Evolutionary conservation across 1,140 invertebrate genomes (phyloP).

Genomic region (Nebria ingens): DNA sequence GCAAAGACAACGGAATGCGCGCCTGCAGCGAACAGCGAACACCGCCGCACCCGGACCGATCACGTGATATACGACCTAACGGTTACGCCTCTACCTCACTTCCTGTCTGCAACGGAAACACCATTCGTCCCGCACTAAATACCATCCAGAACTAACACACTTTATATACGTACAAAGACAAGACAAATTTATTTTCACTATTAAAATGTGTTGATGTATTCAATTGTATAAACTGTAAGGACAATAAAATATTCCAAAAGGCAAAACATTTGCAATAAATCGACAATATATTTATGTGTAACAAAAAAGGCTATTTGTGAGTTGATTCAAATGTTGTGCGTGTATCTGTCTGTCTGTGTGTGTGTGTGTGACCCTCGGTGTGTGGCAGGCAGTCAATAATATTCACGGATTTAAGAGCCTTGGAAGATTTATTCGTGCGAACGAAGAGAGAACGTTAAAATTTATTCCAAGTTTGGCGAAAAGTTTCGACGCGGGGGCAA

Average conservation of each 20-base stretch:
- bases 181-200: no score
- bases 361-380: neutral
- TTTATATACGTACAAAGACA: no score
- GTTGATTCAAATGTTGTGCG: neutral
- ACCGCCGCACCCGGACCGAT: neutral
- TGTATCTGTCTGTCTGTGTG: neutral
- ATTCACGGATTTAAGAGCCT: neutral
- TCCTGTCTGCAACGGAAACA: neutral
- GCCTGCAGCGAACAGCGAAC: constrained; percentile 1
- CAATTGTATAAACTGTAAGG: no score
- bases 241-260: neutral
- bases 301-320: neutral
- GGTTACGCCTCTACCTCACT: neutral
- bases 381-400: constrained; percentile 4
- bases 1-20: neutral
- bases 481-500: neutral
- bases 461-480: neutral
- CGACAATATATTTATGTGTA: neutral
- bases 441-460: constrained; percentile 4
- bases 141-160: no score
- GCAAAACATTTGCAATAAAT: neutral
- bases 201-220: no score
- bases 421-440: neutral
- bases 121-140: neutral
- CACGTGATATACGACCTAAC: neutral